Evolutionary conservation across 2,888 invertebrate genomes (phyloP), one percentile per base, ranked within the genome.

Genomic region (Epinotia demarniana): DNA sequence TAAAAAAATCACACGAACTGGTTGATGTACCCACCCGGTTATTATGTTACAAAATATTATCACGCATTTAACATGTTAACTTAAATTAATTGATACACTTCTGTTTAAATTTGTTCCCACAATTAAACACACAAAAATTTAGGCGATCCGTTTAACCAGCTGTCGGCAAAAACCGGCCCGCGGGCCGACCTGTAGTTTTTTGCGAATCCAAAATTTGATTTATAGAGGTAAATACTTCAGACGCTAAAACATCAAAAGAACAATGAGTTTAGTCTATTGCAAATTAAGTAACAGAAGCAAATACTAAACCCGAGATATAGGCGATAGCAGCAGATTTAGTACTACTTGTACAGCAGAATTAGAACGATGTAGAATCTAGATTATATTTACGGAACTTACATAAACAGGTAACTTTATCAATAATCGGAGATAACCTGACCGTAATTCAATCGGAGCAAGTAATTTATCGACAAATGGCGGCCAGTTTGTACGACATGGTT

Each of bases 311-410:
- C 60, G 11, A 71, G 66, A 75, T 71, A 69, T 18, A 55, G 43
- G 23, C 49, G 73, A 53, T 69, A 70, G 33, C 9, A 46, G 70
- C 60, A 61, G 75, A 71, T 72, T 74, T 76, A 76, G 68, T 70
- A 66, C 80, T 80, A 82, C 23, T 2, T 2, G n/a, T 23, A 27
- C 81, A 81, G 82, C 80, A 81, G 82, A 85, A 84, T 81, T 82
- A 80, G 80, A 79, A 79, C 79, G 78, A 81, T 81, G 75, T 78
- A 72, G 80, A 83, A 82, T 79, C 78, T 78, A 81, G 81, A 83
- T 85, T 84, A 84, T 82, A 81, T 78, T 82, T 80, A 75, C 79
- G 81, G 81, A 84, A 82, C 80, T 82, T 80, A 79, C 80, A 81
- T 80, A 82, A 85, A 82, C 80, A 79, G 79, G 77, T 78, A 78